A percentile compares a stretch with the other conserved stretches of the same genome.
phyloP scores from a whole-genome alignment of 2,113 vertebrate genomes.

The Semnornis frantzii region DNA sequence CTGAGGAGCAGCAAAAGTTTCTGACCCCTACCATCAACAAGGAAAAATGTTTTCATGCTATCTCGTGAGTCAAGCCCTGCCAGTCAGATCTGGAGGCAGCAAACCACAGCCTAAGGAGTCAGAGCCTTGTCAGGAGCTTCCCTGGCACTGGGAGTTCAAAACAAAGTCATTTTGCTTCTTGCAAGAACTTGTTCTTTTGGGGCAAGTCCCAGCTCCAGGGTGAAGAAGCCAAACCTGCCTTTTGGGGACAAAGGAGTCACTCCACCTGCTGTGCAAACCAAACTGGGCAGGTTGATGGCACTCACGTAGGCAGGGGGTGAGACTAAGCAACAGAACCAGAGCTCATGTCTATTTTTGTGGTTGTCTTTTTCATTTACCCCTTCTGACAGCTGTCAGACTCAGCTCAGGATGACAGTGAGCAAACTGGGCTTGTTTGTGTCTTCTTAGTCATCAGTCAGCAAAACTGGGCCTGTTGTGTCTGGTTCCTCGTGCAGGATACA shows the following conservation, averaged over 20 bases:
- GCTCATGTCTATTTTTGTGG: neutral
- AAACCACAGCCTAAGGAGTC: neutral
- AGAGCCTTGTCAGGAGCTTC: slow-evolving; percentile 17
- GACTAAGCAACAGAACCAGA: neutral
- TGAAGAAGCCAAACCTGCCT: neutral
- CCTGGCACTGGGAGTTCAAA: neutral
- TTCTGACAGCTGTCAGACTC: neutral
- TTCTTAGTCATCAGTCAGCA: neutral
- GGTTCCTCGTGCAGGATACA: neutral
- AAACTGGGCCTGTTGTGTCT: neutral
- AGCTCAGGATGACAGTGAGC: neutral
- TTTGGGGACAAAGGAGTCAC: neutral
- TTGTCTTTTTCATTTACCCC: neutral
- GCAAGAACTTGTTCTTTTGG: neutral
- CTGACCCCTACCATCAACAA: neutral
- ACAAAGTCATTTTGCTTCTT: slow-evolving; percentile 6
- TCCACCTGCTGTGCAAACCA: neutral
- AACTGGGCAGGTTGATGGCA: neutral
- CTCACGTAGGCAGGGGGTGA: neutral
- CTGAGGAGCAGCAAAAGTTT: neutral
- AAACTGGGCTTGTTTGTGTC: neutral
- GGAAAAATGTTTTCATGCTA: neutral
- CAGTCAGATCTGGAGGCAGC: neutral
- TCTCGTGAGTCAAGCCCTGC: neutral
- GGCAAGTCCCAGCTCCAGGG: slow-evolving; percentile 2